Conservation (phyloP, 2,888 invertebrate genomes). For the Prosopocoilus inquinatus region DNA sequence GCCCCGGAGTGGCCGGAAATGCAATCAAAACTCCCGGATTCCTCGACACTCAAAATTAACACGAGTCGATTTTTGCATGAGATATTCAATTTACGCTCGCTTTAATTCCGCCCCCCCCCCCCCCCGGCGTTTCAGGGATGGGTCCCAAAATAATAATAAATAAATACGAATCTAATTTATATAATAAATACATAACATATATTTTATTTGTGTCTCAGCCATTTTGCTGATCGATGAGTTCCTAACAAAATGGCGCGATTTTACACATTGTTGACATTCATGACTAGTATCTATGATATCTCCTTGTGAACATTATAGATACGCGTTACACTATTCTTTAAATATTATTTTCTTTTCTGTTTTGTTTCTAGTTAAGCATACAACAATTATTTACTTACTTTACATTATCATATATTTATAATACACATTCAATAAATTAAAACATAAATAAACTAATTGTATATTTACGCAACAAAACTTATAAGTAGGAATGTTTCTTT, state of each 20-base stretch:
- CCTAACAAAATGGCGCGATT: slow-evolving; percentile 36
- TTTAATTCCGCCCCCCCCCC: not conserved
- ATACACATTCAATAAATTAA: slow-evolving; percentile 11
- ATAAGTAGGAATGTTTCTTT: too few relatives aligned
- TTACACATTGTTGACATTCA: slow-evolving; percentile 34
- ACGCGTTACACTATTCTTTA: slow-evolving; percentile 2
- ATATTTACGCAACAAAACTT: too few relatives aligned
- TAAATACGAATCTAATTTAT: slow-evolving; percentile 42
- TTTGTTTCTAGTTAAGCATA: slow-evolving; percentile 18
- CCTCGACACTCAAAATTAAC: slow-evolving; percentile 19
- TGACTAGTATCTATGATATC: slow-evolving; percentile 42
- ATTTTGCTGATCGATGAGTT: slow-evolving; percentile 23
- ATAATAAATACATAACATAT: slow-evolving; percentile 52
- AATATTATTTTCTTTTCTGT: not conserved
- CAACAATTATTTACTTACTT: slow-evolving; percentile 15
- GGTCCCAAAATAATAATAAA: not conserved
- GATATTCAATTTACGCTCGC: not conserved
- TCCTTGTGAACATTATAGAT: slow-evolving; percentile 24
- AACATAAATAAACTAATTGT: slow-evolving; percentile 2
- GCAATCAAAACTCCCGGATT: slow-evolving; percentile 23
- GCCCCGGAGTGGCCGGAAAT: slow-evolving; percentile 28
- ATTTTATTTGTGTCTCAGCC: slow-evolving; percentile 37
- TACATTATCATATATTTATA: slow-evolving; percentile 7
- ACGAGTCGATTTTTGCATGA: slow-evolving; percentile 2
- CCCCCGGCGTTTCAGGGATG: not conserved